These are phyloP conservation scores for Cinclus mexicanus DNA, from an alignment of 2,113 vertebrate species.

Conservation along the genomic window DNA sequence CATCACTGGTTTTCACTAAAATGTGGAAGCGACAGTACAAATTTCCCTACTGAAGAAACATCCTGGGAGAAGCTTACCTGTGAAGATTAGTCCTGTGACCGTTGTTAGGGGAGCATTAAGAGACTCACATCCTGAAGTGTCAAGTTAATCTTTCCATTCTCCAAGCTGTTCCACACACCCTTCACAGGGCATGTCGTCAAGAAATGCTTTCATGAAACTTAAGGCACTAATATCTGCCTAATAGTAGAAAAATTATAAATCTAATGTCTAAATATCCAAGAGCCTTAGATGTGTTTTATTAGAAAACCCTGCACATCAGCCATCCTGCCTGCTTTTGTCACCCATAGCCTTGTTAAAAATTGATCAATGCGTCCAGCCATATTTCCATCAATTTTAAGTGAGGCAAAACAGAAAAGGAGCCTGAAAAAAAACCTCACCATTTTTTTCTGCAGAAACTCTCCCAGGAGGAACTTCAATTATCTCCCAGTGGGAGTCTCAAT, in stretches of 20 bases:
- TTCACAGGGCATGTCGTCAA: not conserved
- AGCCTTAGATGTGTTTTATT: not conserved
- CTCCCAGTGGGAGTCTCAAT: constrained; percentile 27
- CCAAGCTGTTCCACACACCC: not conserved
- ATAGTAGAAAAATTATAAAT: not conserved
- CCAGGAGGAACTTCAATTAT: constrained; percentile 25
- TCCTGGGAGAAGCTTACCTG: not conserved
- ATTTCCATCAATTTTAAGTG: not conserved
- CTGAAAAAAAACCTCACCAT: not conserved
- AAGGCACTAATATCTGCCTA: not conserved
- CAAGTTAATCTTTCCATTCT: not conserved
- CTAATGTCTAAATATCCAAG: not conserved
- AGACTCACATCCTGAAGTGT: not conserved
- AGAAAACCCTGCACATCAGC: not conserved
- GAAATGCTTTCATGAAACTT: not conserved
- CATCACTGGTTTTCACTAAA: not conserved
- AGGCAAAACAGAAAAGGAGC: not conserved
- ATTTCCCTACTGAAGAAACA: not conserved
- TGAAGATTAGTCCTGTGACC: not conserved
- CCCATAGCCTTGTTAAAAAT: not conserved
- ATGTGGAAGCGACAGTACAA: not conserved
- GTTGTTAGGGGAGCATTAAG: not conserved
- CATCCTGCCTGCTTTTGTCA: not conserved
- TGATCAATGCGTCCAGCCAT: not conserved
- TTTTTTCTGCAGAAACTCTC: constrained; percentile 6